Conservation (phyloP, 92 coral and sea anemone species). For the Palythoa heliodiscus region DNA sequence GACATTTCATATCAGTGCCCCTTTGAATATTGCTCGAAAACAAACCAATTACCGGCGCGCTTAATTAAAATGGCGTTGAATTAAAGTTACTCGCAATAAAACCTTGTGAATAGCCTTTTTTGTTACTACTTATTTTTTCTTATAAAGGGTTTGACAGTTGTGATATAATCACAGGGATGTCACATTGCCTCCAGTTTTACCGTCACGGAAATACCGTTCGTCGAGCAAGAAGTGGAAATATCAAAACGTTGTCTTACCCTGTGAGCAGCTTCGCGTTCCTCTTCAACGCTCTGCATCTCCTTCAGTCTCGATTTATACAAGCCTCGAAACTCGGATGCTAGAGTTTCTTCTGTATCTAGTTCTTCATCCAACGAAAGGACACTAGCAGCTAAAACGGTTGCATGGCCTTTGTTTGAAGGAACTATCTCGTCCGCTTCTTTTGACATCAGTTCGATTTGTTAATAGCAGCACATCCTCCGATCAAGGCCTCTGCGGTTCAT, state of each 20-base stretch:
- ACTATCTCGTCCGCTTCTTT: conserved; percentile 17
- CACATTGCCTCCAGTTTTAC: not conserved
- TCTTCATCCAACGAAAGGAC: conserved; percentile 73
- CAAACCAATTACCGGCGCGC: not conserved
- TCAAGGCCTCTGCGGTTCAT: not conserved
- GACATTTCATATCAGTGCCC: not conserved
- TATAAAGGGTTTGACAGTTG: not conserved
- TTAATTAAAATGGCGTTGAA: not conserved
- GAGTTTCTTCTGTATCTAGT: conserved; percentile 70
- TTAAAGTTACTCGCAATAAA: conserved; percentile 9
- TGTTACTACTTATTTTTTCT: not conserved
- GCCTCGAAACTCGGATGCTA: conserved; percentile 87
- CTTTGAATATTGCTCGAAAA: not conserved
- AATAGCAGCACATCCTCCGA: not conserved
- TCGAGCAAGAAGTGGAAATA: not conserved
- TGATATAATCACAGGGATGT: not conserved
- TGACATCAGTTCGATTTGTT: conserved; percentile 20
- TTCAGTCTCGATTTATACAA: conserved; percentile 79
- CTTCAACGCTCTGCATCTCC: conserved; percentile 87
- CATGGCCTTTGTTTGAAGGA: conserved; percentile 21
- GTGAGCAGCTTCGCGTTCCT: conserved; percentile 82
- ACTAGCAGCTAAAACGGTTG: conserved; percentile 38
- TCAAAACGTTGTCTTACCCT: conserved; percentile 53
- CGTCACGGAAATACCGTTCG: not conserved
- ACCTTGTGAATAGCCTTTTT: not conserved